Evolutionary conservation across 64 coral and sea anemone genomes (phyloP), one percentile per base, ranked within the genome.

Genomic region (Orbicella faveolata): DNA sequence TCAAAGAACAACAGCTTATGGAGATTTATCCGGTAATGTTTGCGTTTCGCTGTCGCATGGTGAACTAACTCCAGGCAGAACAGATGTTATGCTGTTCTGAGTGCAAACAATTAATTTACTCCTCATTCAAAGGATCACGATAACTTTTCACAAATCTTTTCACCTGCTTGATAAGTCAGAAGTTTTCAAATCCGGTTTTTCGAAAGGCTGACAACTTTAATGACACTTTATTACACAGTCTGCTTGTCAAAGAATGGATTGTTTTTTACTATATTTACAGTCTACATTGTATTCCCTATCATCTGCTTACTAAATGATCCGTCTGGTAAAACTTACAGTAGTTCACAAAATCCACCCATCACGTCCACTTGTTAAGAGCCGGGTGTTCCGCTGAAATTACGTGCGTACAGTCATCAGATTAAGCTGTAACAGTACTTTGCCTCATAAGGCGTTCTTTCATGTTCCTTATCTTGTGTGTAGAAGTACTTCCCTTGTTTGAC

Each of bases 101-200:
- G 39, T 41, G 80, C 34, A 83, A 83, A 73, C 65, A 85, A 53
- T 52, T 18, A 85, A 85, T 85, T 85, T 85, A 85, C 63, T 85
- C 65, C 39, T 73, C 72, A 72, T 85, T 65, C 34, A 85, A 70
- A 72, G 39, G 36, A 85, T 53, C n/a, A 39, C 41, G 68, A 18
- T 16, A 68, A 52, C 34, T 53, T 83, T 34, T 19, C 33, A 63
- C 35, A 20, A 62, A 66, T 67, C 79, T 62, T 85, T 85, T 85
- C 82, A 85, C 63, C 82, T 85, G 82, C 82, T 85, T 85, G 65
- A 39, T 35, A n/a, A 68, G 61, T 83, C 63, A 83, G 61, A 35
- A 85, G 82, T 52, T 65, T 48, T 26, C n/a, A 85, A 72, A 85
- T 85, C 82, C 65, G 82, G 35, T 72, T 85, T 85, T 70, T 85